A percentile compares a stretch with the other conserved stretches of the same genome.
These are phyloP conservation scores for Misgurnus mizolepis DNA, from an alignment of 2,113 vertebrate genomes.

Conservation along the genomic window DNA sequence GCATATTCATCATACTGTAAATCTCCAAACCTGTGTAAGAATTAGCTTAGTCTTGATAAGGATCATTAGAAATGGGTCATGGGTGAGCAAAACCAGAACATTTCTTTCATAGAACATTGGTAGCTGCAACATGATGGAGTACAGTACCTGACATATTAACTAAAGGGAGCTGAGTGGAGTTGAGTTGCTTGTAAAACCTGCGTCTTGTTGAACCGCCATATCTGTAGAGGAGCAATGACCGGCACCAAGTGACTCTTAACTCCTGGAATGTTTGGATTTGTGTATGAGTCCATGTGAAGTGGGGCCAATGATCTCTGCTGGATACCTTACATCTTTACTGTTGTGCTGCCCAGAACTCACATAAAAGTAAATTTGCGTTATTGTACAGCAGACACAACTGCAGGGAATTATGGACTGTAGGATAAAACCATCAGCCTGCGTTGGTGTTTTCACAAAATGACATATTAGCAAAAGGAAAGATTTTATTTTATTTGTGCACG, in stretches of 20 bases:
- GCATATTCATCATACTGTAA: slow-evolving; percentile 49
- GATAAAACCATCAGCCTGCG: slow-evolving; percentile 58
- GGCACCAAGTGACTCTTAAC: slow-evolving; percentile 58
- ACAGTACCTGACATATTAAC: slow-evolving; percentile 3
- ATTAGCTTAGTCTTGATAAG: slow-evolving; percentile 24
- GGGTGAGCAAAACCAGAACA: background rate
- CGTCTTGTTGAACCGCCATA: slow-evolving; percentile 45
- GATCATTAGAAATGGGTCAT: slow-evolving; percentile 24
- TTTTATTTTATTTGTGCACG: background rate
- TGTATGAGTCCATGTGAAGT: slow-evolving; percentile 27
- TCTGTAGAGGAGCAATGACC: slow-evolving; percentile 47
- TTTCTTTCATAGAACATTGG: background rate
- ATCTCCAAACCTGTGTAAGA: slow-evolving; percentile 27
- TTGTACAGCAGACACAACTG: slow-evolving; percentile 51
- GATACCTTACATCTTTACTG: slow-evolving; percentile 60
- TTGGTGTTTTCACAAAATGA: slow-evolving; percentile 48
- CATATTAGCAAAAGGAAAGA: background rate
- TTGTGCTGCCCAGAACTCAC: slow-evolving; percentile 55
- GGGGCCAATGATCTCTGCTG: slow-evolving; percentile 55
- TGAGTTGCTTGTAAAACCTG: slow-evolving; percentile 61
- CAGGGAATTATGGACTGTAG: slow-evolving; percentile 13
- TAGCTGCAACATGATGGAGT: background rate
- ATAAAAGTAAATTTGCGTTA: slow-evolving; percentile 59
- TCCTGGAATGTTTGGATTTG: slow-evolving; percentile 48
- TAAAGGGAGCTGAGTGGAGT: background rate